Evolutionary conservation across 2,888 invertebrate species (phyloP), one percentile per base, ranked within the genome.

Genomic region (Athalia circularis): DNA sequence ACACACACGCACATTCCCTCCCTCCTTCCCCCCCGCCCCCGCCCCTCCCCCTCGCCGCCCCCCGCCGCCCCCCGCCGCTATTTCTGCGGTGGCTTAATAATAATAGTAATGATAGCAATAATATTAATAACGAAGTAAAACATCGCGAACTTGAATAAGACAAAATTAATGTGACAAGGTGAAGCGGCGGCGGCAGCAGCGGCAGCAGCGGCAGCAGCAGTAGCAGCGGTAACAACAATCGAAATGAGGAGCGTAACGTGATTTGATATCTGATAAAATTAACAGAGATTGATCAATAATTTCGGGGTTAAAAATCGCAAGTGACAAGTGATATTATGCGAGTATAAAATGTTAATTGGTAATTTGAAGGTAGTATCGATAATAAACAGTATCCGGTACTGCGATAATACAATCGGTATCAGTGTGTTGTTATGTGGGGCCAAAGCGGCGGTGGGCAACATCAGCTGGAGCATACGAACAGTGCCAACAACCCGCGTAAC

Each of bases 391-490:
- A 74, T 59, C 61, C 74, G 74, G 57, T 74, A 74, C 65, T 64
- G 29, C 29, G 29, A 29, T 29, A 29, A 29, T 29, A 29, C 2
- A 29, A 78, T 78, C 64, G 78, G 74, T 61, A 64, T 78, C 47
- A 72, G 52, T 62, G 74, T 82, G 81, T 81, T 84, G 83, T 84
- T 84, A 85, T 84, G 86, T 83, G 84, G 85, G 83, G 86, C 84
- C 83, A 43, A 48, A 59, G 76, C 79, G 65, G 67, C 47, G 76
- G 76, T 75, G 62, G 68, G 47, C 72, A 72, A 59, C 59, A 68
- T 15, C 67, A 52, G 45, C 15, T 5, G 13, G 9, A 72, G 47
- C 8, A 65, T 29, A 61, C 15, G 11, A 68, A 68, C 67, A 8
- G 67, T 68, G 67, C 52, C 52, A 68, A 68, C 67, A 52, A 52